phyloP scores from a whole-genome alignment of 2,888 invertebrate species.

The Lissocephala sabroskyi region DNA sequence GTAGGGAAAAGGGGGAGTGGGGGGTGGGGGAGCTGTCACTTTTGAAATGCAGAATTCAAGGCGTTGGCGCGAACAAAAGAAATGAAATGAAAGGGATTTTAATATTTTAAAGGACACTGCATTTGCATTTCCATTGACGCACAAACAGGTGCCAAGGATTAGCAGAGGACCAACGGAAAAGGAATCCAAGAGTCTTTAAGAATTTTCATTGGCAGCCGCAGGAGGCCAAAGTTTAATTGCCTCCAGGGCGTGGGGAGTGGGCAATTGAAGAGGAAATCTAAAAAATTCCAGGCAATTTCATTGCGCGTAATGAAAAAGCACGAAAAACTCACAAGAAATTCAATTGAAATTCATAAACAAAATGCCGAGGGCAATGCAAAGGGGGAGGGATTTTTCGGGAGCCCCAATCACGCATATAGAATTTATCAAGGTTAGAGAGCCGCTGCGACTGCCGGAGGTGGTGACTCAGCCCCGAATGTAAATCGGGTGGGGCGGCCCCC shows the following conservation, averaged over 20 bases:
- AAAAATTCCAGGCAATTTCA: conserved; percentile 53
- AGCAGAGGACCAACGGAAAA: conserved; percentile 12
- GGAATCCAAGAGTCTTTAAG: neutral
- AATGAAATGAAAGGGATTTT: too few relatives aligned
- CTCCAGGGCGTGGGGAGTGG: neutral
- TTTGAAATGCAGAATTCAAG: too few relatives aligned
- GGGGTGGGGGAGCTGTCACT: too few relatives aligned
- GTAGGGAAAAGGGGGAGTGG: too few relatives aligned
- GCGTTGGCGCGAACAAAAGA: too few relatives aligned
- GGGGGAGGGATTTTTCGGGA: neutral
- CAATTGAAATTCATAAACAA: conserved; percentile 35
- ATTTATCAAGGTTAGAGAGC: too few relatives aligned
- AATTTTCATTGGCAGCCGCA: too few relatives aligned
- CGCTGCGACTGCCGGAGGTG: too few relatives aligned
- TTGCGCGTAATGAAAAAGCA: conserved; percentile 27
- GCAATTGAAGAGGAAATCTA: conserved; percentile 33
- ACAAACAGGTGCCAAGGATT: conserved; percentile 43
- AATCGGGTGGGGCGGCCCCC: neutral
- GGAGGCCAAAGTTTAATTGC: conserved; percentile 41
- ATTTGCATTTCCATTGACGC: conserved; percentile 42
- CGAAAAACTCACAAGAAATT: conserved; percentile 40
- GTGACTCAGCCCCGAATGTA: neutral
- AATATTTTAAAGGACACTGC: too few relatives aligned
- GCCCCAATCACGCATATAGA: neutral
- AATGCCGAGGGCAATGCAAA: neutral